Conservation (phyloP, 2,113 vertebrate species). For the Chamaea fasciata region DNA sequence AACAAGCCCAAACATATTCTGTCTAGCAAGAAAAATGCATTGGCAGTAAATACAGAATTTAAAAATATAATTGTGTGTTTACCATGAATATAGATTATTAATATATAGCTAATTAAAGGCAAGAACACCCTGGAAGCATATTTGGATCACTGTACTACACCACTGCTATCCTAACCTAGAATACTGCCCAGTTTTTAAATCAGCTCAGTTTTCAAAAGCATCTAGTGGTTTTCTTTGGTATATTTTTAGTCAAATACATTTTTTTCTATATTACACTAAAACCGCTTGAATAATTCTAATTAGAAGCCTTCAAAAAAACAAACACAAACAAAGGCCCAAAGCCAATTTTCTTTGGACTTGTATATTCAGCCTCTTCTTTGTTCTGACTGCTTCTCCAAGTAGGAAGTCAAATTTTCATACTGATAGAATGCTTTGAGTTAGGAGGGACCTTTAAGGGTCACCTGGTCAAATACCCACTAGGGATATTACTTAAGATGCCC, state of each 20-base stretch:
- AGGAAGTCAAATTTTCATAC: background rate
- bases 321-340: background rate
- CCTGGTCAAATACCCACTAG: background rate
- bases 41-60: background rate
- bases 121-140: background rate
- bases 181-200: background rate
- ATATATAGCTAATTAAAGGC: background rate
- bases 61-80: background rate
- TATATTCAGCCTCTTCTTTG: background rate
- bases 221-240: background rate
- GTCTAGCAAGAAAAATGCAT: background rate
- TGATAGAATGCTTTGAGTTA: background rate
- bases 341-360: background rate
- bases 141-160: background rate
- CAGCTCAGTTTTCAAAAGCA: background rate
- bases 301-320: background rate
- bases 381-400: background rate
- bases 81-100: background rate
- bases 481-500: background rate
- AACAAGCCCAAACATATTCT: background rate
- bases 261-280: background rate
- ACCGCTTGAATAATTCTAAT: background rate
- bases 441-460: background rate
- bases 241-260: background rate
- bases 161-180: background rate